A percentile compares a stretch with the other conserved stretches of the same genome.
Evolutionary conservation across 2,888 invertebrate genomes (phyloP).

Genomic region (Junonia oenone): DNA sequence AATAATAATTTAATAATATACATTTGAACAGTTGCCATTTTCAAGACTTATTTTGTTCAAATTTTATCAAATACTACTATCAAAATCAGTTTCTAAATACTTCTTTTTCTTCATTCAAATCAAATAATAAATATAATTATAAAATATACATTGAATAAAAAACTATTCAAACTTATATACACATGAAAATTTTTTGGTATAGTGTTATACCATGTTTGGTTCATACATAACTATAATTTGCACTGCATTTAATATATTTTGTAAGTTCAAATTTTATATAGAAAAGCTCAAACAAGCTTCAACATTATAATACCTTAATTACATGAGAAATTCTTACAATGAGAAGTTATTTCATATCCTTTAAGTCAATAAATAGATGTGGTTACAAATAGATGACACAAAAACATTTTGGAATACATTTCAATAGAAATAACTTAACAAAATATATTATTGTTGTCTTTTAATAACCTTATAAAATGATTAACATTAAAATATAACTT

Average conservation of each 20-base stretch:
- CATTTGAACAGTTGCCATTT: not conserved
- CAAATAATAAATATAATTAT: constrained; percentile 15
- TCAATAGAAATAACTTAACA: constrained; percentile 28
- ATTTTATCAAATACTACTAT: too few species aligned
- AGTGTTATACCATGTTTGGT: constrained; percentile 33
- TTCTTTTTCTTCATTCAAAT: not conserved
- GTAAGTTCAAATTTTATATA: not conserved
- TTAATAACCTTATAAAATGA: constrained; percentile 22
- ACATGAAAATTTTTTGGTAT: constrained; percentile 39
- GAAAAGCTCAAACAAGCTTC: not conserved
- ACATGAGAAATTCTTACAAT: not conserved
- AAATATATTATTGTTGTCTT: constrained; percentile 31
- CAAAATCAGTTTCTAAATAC: not conserved
- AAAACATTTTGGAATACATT: constrained; percentile 16
- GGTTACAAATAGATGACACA: constrained; percentile 8
- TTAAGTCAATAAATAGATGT: not conserved
- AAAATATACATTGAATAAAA: constrained; percentile 28
- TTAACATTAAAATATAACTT: constrained; percentile 21
- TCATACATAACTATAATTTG: constrained; percentile 28
- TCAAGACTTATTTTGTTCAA: not conserved
- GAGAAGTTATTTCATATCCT: not conserved
- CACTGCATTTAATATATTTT: constrained; percentile 7
- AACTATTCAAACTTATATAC: constrained; percentile 37
- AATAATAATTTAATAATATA: not conserved
- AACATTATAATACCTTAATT: constrained; percentile 1